Evolutionary conservation across 2,888 invertebrate species (phyloP), one percentile per base, ranked within the genome.

Genomic region (Spisula subtruncata): DNA sequence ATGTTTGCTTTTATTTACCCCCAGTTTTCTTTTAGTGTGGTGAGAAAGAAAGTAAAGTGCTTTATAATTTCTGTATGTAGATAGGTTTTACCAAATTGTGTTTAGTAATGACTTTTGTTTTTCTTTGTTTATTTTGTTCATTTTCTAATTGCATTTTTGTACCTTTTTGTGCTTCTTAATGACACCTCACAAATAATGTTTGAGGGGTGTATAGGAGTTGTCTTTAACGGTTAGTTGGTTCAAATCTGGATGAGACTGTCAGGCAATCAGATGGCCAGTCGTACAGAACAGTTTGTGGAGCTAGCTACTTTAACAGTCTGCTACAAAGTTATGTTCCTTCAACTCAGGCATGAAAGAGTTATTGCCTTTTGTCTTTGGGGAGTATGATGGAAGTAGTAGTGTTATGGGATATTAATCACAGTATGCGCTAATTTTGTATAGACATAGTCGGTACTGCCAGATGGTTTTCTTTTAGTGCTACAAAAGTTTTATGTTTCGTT

Each of bases 61-160:
- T 75, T 32, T 75, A 75, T 75, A 18, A 35, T 35, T 71, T 35
- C 35, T 18, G 75, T 75, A 75, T 75, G 29, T 75, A 35, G 35
- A 35, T 35, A 35, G 35, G 18, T 75, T 60, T 75, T 75, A 35
- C 75, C 75, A 75, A 75, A 75, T 75, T 75, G 75, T 75, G 75
- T 75, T 75, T 35, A 75, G 18, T 18, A 75, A 35, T 18, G 25
- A 32, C 75, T 75, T 20, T 18, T 16, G 1, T 75, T 75, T 75
- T 29, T 32, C 32, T 75, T n/a, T 35, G 18, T 75, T 75, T 35
- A 32, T 75, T 75, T 75, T 32, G n/a, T 75, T 18, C 16, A 29
- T 16, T 18, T 32, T 75, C 35, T 5, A 32, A 14, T n/a, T 32
- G 6, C 29, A 25, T 75, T 51, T 81, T 81, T 81, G 46, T 18